Conservation (phyloP, 2,113 vertebrate species). For the Eleginops maclovinus region DNA sequence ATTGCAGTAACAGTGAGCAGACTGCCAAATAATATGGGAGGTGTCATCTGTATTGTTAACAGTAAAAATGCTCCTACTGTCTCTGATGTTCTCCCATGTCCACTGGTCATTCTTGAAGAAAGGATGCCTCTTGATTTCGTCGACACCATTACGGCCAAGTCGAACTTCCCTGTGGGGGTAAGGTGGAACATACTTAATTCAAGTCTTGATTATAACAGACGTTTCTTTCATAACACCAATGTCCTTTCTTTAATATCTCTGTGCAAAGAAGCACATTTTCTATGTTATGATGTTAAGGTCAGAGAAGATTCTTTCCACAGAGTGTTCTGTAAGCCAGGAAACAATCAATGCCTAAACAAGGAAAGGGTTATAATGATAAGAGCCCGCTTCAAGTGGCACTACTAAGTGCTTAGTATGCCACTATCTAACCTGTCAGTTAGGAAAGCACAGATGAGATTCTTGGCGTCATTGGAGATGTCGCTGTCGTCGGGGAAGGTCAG, state of each 20-base stretch:
- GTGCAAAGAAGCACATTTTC: background rate
- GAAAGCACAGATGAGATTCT: constrained; percentile 98
- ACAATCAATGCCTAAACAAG: constrained; percentile 10
- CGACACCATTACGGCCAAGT: constrained; percentile 94
- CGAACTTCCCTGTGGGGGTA: constrained; percentile 89
- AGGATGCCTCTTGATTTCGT: constrained; percentile 96
- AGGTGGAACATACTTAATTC: background rate
- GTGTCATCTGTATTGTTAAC: constrained; percentile 5
- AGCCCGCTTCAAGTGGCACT: background rate
- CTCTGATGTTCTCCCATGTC: constrained; percentile 97
- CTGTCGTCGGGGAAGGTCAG: constrained; percentile 98
- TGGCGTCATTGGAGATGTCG: constrained; percentile 98
- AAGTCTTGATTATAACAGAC: background rate
- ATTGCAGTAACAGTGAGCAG: constrained; percentile 38
- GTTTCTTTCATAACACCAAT: background rate
- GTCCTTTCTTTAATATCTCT: background rate
- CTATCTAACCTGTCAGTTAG: constrained; percentile 94
- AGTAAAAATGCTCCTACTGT: constrained; percentile 86
- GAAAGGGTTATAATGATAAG: constrained; percentile 29
- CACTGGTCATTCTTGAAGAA: constrained; percentile 99
- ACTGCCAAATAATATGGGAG: constrained; percentile 23
- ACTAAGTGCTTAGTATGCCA: background rate
- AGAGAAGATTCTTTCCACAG: constrained; percentile 21
- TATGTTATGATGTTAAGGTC: background rate
- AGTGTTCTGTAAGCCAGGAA: background rate